A percentile compares a stretch with the other conserved stretches of the same genome.
phyloP scores from a whole-genome alignment of 2,113 vertebrate genomes.

The Oryzias melastigma region DNA sequence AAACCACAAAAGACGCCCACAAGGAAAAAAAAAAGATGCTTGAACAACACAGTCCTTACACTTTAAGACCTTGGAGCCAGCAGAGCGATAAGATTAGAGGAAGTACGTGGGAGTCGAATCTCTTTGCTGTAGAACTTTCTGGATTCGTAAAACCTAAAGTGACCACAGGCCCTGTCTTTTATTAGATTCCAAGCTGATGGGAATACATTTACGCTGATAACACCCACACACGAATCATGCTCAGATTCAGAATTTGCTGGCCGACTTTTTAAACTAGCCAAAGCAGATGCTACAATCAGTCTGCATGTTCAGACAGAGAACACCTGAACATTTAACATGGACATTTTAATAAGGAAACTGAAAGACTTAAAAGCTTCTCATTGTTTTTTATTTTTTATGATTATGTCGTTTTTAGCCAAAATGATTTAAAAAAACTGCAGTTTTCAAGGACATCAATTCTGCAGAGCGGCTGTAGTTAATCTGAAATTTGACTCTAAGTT shows the following conservation, averaged over 20 bases:
- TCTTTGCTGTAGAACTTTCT: slow-evolving; percentile 66
- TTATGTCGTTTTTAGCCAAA: no score
- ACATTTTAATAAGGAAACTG: no score
- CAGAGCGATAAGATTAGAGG: slow-evolving; percentile 69
- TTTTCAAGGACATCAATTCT: no score
- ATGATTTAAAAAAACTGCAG: no score
- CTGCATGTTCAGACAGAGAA: slow-evolving; percentile 7
- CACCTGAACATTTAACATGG: not conserved
- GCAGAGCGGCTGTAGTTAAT: no score
- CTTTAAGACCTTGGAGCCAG: slow-evolving; percentile 51
- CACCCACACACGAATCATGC: slow-evolving; percentile 53
- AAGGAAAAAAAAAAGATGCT: slow-evolving; percentile 35
- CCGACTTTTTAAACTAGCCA: slow-evolving; percentile 12
- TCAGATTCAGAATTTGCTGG: slow-evolving; percentile 33
- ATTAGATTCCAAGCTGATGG: slow-evolving; percentile 64
- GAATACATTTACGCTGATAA: slow-evolving; percentile 53
- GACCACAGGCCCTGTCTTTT: slow-evolving; percentile 67
- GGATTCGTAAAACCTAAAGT: slow-evolving; percentile 61
- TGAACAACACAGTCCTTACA: slow-evolving; percentile 14
- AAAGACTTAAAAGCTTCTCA: no score
- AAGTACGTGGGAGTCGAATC: slow-evolving; percentile 78
- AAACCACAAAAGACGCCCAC: slow-evolving; percentile 16
- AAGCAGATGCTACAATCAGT: slow-evolving; percentile 6
- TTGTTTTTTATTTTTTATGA: no score
- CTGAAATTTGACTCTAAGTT: no score